These are phyloP conservation scores for Gryon sp. DNA, from an alignment of 1,140 invertebrate genomes.

Conservation along the genomic window DNA sequence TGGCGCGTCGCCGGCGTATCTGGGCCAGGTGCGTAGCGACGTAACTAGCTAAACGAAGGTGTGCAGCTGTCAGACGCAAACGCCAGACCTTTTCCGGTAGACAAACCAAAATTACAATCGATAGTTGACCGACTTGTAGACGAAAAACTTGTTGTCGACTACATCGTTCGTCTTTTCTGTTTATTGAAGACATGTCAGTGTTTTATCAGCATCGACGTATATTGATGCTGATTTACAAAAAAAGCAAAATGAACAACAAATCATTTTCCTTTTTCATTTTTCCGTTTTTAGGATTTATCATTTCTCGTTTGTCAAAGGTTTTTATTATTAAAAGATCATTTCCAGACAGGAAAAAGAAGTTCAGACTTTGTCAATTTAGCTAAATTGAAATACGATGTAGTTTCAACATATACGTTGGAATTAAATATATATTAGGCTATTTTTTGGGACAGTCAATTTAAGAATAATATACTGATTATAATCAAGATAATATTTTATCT, in stretches of 20 bases:
- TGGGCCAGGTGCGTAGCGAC: constrained; percentile 52
- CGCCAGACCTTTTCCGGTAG: constrained; percentile 42
- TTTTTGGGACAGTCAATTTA: neutral
- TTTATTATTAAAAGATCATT: neutral
- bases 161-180: constrained; percentile 43
- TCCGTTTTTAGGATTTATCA: neutral
- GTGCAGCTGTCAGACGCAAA: constrained; percentile 43
- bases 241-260: neutral
- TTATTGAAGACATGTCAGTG: constrained; percentile 11
- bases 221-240: constrained; percentile 3
- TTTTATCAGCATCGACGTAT: constrained; percentile 1
- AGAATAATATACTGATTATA: no score
- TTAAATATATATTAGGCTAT: neutral
- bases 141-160: constrained; percentile 8
- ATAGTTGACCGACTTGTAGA: constrained; percentile 58
- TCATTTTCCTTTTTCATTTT: no score
- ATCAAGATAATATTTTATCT: no score
- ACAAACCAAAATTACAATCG: constrained; percentile 47
- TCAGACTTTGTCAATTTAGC: neutral
- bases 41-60: constrained; percentile 19
- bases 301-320: neutral
- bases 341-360: neutral
- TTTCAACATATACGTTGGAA: neutral
- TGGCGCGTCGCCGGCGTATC: constrained; percentile 10
- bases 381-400: neutral